Base-by-base conservation (phyloP, 1,140 invertebrate genomes). In the Lasaia peninsularis region DNA sequence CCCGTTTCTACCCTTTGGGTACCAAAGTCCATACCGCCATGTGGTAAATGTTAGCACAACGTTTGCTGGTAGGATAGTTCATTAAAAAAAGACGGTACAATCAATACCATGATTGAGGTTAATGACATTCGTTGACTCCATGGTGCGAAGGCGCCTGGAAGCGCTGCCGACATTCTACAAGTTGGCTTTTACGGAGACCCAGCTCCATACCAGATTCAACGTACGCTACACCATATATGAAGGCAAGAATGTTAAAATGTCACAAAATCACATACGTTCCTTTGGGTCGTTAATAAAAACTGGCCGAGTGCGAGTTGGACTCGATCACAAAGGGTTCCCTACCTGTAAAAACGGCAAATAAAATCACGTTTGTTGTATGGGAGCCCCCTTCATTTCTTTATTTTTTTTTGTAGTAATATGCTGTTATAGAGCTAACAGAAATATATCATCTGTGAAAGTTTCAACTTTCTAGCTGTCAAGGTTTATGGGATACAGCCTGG, bases 111-210 rank as follows among this genome's bases (percentile, higher is more conserved):
- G 28, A 56, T 56, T 58, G 55, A 57, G 65, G 65, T 67, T 58
- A 67, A 57, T 67, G 65, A 67, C 65, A 55, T 53, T 52, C 52
- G 34, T 51, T 55, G 58, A 54, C 54, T 56, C 48, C 57, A 63
- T 63, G 49, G 54, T 58, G 52, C 28, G 57, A 24, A 48, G 63
- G 34, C 34, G 40, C 31, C 37, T 53, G 33, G 51, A 51, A 44
- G 52, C 37, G 37, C 32, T 37, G 49, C 40, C 55, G 20, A 64
- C 65, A 75, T 75, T 71, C 73, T 72, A 70, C 73, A 56, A 35
- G 69, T 68, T 62, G 57, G 51, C 67, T 67, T 72, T 68, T 75
- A 75, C 58, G 44, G 24, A 51, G 11, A 48, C 33, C 37, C 60
- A 40, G 16, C 34, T 21, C 18, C 33, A 52, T 51, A 51, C 32